A percentile compares a stretch with the other conserved stretches of the same genome.
These are phyloP conservation scores for Zosterops japonicus DNA, from an alignment of 2,113 vertebrate genomes.

Conservation along the genomic window DNA sequence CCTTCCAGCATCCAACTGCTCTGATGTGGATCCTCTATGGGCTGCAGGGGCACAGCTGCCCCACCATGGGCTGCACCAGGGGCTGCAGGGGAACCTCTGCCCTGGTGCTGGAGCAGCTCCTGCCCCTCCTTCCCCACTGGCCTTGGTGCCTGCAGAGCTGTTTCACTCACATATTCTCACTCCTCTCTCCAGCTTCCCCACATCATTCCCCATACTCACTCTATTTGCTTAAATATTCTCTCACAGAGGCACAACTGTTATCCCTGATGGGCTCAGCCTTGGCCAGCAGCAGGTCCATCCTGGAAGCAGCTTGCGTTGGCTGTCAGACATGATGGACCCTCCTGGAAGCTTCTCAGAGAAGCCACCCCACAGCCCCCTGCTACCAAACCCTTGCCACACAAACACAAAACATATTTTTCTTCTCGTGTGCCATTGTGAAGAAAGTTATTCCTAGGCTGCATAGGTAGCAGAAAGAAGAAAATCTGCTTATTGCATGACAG, in stretches of 20 bases:
- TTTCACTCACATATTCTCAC: background rate
- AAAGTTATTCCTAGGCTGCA: background rate
- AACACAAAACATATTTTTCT: background rate
- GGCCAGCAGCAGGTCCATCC: background rate
- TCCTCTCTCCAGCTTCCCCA: background rate
- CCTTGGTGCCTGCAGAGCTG: background rate
- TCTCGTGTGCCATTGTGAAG: background rate
- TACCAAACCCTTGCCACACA: background rate
- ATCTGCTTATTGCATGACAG: background rate
- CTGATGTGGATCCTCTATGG: background rate
- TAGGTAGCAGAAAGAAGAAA: background rate
- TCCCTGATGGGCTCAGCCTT: background rate
- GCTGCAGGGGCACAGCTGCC: background rate
- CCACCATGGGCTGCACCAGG: background rate
- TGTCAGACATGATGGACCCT: background rate
- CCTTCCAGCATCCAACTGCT: background rate
- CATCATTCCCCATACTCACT: fast-evolving
- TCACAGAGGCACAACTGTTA: background rate
- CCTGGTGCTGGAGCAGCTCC: fast-evolving
- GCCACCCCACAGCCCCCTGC: background rate
- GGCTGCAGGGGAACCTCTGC: background rate
- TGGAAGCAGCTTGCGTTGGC: background rate
- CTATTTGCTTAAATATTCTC: too few relatives aligned
- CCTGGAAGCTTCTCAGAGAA: background rate
- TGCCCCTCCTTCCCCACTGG: background rate